Conservation (phyloP, 2,797 vertebrate species). For the Stomatorhinus walkeri region DNA sequence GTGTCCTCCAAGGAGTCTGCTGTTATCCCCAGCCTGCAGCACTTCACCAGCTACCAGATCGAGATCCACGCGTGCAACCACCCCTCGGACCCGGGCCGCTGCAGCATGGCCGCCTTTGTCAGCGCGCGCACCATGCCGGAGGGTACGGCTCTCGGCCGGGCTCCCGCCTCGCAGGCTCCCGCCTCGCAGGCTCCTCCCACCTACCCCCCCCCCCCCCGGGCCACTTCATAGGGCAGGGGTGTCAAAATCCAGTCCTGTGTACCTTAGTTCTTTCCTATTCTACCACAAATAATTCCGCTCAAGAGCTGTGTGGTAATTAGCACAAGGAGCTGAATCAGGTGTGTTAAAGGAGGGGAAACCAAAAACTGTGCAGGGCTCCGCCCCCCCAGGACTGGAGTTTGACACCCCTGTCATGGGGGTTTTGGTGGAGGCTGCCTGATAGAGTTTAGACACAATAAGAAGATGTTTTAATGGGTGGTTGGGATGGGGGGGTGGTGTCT, state of each 20-base stretch:
- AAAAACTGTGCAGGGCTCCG: too few species aligned
- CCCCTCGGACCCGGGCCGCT: slow-evolving; percentile 57
- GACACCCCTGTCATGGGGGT: too few species aligned
- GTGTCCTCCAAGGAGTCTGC: slow-evolving; percentile 76
- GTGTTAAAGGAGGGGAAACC: too few species aligned
- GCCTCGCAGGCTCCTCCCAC: background rate
- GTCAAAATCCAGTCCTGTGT: too few species aligned
- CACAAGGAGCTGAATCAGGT: too few species aligned
- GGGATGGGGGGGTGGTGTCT: background rate
- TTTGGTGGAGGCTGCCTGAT: background rate
- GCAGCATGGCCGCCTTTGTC: slow-evolving; percentile 86
- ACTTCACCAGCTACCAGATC: slow-evolving; percentile 93
- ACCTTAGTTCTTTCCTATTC: too few species aligned
- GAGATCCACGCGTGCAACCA: slow-evolving; percentile 94
- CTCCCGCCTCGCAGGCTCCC: background rate
- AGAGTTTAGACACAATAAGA: background rate
- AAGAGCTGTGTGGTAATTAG: too few species aligned
- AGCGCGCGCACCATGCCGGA: slow-evolving; percentile 92
- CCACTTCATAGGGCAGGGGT: background rate
- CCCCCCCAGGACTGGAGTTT: too few species aligned
- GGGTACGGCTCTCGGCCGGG: slow-evolving; percentile 53
- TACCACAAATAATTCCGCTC: too few species aligned
- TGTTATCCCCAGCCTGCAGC: slow-evolving; percentile 80
- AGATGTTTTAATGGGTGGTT: background rate
- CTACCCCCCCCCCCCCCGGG: background rate